A percentile compares a stretch with the other conserved stretches of the same genome.
phyloP scores from a whole-genome alignment of 2,797 vertebrate species.

The Coluber constrictor region DNA sequence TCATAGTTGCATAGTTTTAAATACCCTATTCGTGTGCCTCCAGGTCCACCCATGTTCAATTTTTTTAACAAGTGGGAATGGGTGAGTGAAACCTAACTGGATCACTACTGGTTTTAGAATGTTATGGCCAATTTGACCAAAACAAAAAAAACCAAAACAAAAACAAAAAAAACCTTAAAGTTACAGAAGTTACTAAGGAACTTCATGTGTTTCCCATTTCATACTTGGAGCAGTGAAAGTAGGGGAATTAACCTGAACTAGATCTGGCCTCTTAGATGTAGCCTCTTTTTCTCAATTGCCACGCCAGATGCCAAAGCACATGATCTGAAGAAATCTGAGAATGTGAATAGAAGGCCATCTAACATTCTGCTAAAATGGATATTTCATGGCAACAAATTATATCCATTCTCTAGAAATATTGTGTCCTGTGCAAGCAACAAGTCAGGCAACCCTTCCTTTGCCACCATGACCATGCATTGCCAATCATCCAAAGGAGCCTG shows the following conservation, averaged over 20 bases:
- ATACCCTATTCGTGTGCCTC: neutral
- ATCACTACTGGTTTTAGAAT: neutral
- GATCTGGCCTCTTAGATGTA: neutral
- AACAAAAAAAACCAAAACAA: too few relatives aligned
- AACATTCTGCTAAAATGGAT: neutral
- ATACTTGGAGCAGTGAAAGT: neutral
- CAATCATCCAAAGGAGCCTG: constrained; percentile 14
- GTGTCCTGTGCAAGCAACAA: neutral
- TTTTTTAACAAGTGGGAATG: neutral
- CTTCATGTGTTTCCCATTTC: neutral
- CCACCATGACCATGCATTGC: constrained; percentile 31
- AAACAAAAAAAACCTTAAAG: neutral
- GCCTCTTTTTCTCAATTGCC: neutral
- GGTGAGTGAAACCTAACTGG: neutral
- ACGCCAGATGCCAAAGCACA: neutral
- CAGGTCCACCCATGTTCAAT: neutral
- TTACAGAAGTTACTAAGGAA: neutral
- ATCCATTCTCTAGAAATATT: neutral
- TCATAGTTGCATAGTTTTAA: neutral
- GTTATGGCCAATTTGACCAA: neutral
- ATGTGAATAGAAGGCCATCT: neutral
- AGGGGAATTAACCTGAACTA: neutral
- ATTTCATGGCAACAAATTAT: neutral
- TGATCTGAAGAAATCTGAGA: neutral
- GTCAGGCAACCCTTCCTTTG: neutral